A percentile compares a stretch with the other conserved stretches of the same genome.
Conservation (phyloP, 2,113 vertebrate genomes). For the Ageneiosus marmoratus region DNA sequence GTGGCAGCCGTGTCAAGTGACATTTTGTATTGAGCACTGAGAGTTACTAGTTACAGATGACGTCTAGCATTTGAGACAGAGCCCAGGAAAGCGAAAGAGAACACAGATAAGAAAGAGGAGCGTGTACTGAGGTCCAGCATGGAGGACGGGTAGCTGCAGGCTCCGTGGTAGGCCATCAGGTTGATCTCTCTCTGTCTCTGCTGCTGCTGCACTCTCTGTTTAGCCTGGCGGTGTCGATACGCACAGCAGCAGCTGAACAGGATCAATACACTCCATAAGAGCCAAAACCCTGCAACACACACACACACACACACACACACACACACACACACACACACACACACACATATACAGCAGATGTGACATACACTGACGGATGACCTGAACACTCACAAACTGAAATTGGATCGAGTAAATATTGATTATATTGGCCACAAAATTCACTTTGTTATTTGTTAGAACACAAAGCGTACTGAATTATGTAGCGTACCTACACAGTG, state of each 20-base stretch:
- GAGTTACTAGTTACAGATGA: not conserved
- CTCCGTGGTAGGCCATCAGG: conserved; percentile 91
- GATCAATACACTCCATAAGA: conserved; percentile 92
- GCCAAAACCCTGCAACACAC: conserved; percentile 90
- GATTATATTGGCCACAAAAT: not conserved
- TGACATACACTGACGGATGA: not conserved
- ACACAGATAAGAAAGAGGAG: not conserved
- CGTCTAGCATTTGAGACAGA: conserved; percentile 4
- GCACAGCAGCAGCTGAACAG: conserved; percentile 96
- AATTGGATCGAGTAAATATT: not conserved
- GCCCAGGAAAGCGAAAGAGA: not conserved
- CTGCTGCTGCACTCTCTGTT: conserved; percentile 91
- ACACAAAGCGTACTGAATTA: not conserved
- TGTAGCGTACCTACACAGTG: not conserved
- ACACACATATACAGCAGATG: not conserved
- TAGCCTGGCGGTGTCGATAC: conserved; percentile 91
- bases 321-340: not conserved
- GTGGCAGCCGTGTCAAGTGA: not conserved
- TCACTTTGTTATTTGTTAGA: not conserved
- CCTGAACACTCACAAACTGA: not conserved
- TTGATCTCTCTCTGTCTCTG: conserved; percentile 96
- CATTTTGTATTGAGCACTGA: not conserved
- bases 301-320: not conserved
- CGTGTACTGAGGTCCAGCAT: conserved; percentile 91
- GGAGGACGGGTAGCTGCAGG: conserved; percentile 83